Evolutionary conservation across 2,113 vertebrate species (phyloP).

Genomic region (Gopherus evgoodei): DNA sequence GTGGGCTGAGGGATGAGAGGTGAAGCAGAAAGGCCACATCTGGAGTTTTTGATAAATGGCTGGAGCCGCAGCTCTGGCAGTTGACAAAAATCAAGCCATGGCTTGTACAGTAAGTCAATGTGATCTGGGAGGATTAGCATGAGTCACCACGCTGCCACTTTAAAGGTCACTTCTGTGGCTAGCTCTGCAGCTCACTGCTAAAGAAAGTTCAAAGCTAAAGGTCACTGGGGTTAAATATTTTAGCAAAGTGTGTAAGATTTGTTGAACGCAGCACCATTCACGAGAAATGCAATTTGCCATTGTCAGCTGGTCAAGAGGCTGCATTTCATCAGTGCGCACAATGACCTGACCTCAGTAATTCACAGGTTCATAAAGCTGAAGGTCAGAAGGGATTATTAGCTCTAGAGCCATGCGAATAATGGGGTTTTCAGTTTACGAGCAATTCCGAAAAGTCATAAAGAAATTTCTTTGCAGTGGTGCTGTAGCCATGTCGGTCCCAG

Average conservation of each 20-base stretch:
- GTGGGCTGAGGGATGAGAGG: not conserved
- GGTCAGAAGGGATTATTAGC: too few species aligned
- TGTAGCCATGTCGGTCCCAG: not conserved
- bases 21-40: not conserved
- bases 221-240: not conserved
- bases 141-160: rapidly evolving
- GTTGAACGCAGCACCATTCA: too few species aligned
- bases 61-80: not conserved
- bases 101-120: rapidly evolving
- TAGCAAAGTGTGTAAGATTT: not conserved
- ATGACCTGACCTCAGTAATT: too few species aligned
- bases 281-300: too few species aligned
- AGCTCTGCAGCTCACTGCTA: not conserved
- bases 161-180: not conserved
- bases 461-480: too few species aligned
- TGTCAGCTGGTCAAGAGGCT: too few species aligned
- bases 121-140: not conserved
- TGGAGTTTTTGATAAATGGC: not conserved
- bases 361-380: too few species aligned
- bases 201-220: not conserved
- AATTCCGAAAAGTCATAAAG: too few species aligned
- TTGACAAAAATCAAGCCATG: not conserved
- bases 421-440: too few species aligned
- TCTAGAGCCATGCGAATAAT: too few species aligned
- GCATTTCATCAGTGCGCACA: too few species aligned